Evolutionary conservation across 2,113 vertebrate species (phyloP).

Genomic region (Pagrus major): DNA sequence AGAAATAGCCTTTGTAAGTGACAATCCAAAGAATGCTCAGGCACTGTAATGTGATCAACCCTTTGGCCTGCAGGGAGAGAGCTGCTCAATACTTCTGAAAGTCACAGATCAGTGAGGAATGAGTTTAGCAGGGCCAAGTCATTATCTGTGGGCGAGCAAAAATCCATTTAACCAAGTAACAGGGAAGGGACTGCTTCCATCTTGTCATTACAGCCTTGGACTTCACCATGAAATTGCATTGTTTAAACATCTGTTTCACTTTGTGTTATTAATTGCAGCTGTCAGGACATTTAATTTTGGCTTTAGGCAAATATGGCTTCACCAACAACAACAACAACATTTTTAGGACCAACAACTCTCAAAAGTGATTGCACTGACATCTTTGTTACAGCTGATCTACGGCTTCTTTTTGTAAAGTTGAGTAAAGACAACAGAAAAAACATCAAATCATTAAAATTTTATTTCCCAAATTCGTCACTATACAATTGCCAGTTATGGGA

Average conservation of each 20-base stretch:
- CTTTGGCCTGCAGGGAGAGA: not conserved
- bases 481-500: slow-evolving; percentile 62
- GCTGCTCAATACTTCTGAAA: not conserved
- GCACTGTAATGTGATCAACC: accelerated
- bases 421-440: slow-evolving; percentile 13
- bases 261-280: too few relatives aligned
- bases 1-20: not conserved
- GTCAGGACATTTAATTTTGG: too few relatives aligned
- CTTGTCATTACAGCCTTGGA: too few relatives aligned
- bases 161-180: not conserved
- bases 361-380: not conserved
- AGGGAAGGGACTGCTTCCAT: not conserved
- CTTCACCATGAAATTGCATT: too few relatives aligned
- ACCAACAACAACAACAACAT: too few relatives aligned
- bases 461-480: slow-evolving; percentile 70
- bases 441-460: slow-evolving; percentile 77
- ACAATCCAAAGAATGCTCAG: not conserved
- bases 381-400: not conserved
- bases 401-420: not conserved
- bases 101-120: not conserved
- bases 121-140: not conserved
- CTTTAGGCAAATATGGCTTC: too few relatives aligned
- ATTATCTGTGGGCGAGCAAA: not conserved
- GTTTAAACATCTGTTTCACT: too few relatives aligned
- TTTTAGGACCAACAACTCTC: too few relatives aligned